Evolutionary conservation across 2,888 invertebrate genomes (phyloP).

Genomic region (Papilio gigon): DNA sequence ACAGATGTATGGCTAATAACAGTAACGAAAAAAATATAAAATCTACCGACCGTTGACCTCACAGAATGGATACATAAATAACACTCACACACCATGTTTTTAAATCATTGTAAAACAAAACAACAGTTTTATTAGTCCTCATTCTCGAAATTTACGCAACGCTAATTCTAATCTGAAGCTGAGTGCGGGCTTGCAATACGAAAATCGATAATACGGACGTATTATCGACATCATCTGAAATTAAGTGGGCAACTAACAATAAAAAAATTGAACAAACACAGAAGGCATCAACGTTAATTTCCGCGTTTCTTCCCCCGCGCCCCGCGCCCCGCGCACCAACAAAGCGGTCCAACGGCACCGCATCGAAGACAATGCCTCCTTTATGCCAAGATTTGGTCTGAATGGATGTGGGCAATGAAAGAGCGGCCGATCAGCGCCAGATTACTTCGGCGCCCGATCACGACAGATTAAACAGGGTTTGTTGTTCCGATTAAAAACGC

Average conservation of each 20-base stretch:
- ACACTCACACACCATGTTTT: background rate
- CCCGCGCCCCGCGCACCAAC: conserved; percentile 42
- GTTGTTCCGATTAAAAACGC: conserved; percentile 41
- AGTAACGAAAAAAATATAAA: background rate
- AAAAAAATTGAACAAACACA: conserved; percentile 44
- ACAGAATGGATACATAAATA: background rate
- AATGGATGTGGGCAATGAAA: conserved; percentile 49
- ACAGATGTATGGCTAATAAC: background rate
- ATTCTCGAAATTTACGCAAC: background rate
- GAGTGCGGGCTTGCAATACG: conserved; percentile 1
- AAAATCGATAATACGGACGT: conserved; percentile 16
- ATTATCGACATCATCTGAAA: conserved; percentile 36
- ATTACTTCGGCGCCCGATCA: conserved; percentile 54
- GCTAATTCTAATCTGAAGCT: conserved; percentile 4
- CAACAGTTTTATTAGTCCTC: background rate
- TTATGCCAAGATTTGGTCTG: conserved; percentile 52
- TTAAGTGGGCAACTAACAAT: conserved; percentile 39
- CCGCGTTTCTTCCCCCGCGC: conserved; percentile 42
- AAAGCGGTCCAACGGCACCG: conserved; percentile 44
- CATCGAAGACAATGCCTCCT: conserved; percentile 43
- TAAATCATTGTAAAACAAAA: conserved; percentile 6
- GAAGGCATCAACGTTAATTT: conserved; percentile 46
- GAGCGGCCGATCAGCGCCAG: conserved; percentile 54
- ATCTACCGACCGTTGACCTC: background rate
- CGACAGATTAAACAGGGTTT: conserved; percentile 51